These are phyloP conservation scores for Todus mexicanus DNA, from an alignment of 2,797 vertebrate species.

Conservation along the genomic window DNA sequence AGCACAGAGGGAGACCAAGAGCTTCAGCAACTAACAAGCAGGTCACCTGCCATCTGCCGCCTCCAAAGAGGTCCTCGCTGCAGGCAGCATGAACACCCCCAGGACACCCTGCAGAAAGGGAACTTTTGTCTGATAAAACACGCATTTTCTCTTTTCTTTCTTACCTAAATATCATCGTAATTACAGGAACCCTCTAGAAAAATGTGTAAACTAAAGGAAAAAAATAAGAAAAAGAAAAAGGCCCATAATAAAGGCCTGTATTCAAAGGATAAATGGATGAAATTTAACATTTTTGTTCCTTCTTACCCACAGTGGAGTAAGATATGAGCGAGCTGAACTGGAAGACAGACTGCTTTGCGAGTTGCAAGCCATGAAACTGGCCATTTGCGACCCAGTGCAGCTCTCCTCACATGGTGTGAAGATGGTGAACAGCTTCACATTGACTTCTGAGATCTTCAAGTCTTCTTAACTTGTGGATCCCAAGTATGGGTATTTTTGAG, in stretches of 20 bases:
- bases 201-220: background rate
- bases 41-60: background rate
- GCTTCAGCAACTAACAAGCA: background rate
- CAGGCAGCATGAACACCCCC: background rate
- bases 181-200: background rate
- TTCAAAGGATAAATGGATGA: background rate
- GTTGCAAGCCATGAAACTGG: background rate
- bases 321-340: background rate
- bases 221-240: background rate
- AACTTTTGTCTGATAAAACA: background rate
- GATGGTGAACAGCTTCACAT: background rate
- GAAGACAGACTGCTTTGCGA: background rate
- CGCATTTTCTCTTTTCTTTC: background rate
- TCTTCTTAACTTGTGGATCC: background rate
- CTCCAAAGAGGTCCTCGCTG: fast-evolving
- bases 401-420: background rate
- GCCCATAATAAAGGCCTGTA: background rate
- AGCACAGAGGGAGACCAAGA: background rate
- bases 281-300: background rate
- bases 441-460: background rate
- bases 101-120: fast-evolving
- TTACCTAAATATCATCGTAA: background rate
- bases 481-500: background rate
- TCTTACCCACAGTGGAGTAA: background rate
- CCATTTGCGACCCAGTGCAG: background rate